Percentiles rank a stretch among this genome's conserved stretches.
Evolutionary conservation across 1,140 invertebrate genomes (phyloP).

Genomic region (Camponotus vicinus): DNA sequence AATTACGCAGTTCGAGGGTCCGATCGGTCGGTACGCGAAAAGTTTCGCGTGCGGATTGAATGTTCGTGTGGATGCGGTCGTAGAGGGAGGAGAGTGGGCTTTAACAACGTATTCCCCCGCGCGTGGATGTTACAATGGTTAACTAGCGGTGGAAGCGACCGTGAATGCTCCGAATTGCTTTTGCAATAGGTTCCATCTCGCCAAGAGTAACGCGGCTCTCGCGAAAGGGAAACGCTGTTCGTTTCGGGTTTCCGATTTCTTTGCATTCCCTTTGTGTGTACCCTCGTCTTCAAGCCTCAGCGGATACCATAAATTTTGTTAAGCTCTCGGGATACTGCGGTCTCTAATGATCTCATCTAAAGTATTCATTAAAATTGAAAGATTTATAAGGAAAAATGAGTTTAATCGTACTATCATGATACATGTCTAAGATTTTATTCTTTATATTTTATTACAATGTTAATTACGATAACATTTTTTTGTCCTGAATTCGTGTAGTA

Average conservation of each 20-base stretch:
- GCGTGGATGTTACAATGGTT: constrained; percentile 64
- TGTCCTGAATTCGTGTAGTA: background rate
- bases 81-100: background rate
- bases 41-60: constrained; percentile 64
- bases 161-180: constrained; percentile 68
- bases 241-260: constrained; percentile 57
- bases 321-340: constrained; percentile 19
- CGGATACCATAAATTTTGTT: constrained; percentile 50
- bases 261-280: constrained; percentile 29
- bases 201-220: background rate
- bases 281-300: constrained; percentile 33
- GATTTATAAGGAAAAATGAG: constrained; percentile 36
- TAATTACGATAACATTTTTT: constrained; percentile 13
- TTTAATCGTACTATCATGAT: background rate
- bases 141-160: constrained; percentile 66
- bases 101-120: constrained; percentile 59
- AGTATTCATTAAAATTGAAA: constrained; percentile 36
- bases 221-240: constrained; percentile 53
- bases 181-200: constrained; percentile 51
- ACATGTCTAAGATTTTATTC: background rate
- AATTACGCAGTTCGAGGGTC: constrained; percentile 65
- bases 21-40: constrained; percentile 54
- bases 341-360: constrained; percentile 47
- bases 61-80: constrained; percentile 40
- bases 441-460: background rate